Percentiles rank a stretch among this genome's conserved stretches.
Evolutionary conservation across 2,113 vertebrate species (phyloP).

Genomic region (Syrmaticus mikado): DNA sequence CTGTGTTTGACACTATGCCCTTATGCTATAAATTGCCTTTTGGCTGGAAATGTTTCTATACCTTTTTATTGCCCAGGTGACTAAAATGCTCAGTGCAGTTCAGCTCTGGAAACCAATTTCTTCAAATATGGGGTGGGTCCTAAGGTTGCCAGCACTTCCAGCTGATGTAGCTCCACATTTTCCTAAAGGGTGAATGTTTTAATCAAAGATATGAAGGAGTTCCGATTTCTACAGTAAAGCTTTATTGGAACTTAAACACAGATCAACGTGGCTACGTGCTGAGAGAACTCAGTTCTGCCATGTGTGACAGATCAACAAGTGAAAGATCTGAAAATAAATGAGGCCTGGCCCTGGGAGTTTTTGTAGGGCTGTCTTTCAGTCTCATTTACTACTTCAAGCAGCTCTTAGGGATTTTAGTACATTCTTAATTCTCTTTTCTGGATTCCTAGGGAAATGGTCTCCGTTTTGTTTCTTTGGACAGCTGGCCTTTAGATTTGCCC

Average conservation of each 20-base stretch:
- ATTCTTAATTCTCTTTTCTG: not conserved
- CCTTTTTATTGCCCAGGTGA: constrained; percentile 8
- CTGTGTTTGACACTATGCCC: not conserved
- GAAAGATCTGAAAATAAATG: not conserved
- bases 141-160: not conserved
- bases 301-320: not conserved
- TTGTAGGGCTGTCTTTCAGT: not conserved
- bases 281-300: not conserved
- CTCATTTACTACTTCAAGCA: not conserved
- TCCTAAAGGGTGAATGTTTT: constrained; percentile 21
- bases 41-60: not conserved
- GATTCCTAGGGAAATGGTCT: not conserved
- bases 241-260: not conserved
- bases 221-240: constrained; percentile 2
- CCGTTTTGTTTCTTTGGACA: not conserved
- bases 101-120: not conserved
- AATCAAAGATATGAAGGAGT: constrained; percentile 8
- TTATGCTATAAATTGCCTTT: not conserved
- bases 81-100: not conserved
- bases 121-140: not conserved
- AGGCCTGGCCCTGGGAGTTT: not conserved
- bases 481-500: not conserved
- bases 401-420: not conserved
- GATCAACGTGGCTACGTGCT: not conserved
- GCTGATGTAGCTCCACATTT: not conserved